phyloP scores from a whole-genome alignment of 1,140 invertebrate species.

The Choristoneura fumiferana region DNA sequence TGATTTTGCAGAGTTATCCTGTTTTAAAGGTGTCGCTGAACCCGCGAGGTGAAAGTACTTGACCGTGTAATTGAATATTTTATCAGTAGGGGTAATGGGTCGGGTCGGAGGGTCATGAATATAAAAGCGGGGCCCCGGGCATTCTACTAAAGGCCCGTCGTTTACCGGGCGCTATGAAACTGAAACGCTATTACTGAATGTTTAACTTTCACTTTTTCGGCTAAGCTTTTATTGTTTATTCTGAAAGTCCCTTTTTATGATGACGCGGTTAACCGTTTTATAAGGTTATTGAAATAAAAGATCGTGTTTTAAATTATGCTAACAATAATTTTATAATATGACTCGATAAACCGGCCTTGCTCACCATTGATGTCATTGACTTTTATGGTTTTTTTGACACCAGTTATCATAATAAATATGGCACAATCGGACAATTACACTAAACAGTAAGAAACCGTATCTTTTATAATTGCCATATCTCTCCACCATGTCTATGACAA shows the following conservation, averaged over 20 bases:
- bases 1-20: conserved; percentile 34
- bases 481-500: too few species aligned
- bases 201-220: conserved; percentile 22
- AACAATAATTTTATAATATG: background rate
- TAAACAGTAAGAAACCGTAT: too few species aligned
- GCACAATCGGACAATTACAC: too few species aligned
- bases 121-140: conserved; percentile 31
- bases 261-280: too few species aligned
- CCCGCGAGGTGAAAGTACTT: conserved; percentile 43
- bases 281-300: background rate
- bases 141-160: conserved; percentile 4
- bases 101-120: conserved; percentile 39
- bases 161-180: conserved; percentile 18
- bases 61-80: conserved; percentile 54
- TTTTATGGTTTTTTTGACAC: conserved; percentile 5
- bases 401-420: too few species aligned
- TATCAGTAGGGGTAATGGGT: conserved; percentile 32
- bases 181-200: conserved; percentile 16
- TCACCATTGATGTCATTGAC: too few species aligned
- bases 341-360: too few species aligned
- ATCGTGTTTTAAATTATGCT: background rate
- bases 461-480: too few species aligned
- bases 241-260: background rate
- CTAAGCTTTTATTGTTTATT: conserved; percentile 1
- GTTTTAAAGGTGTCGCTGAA: conserved; percentile 41